phyloP scores from a whole-genome alignment of 2,888 invertebrate genomes.

The Acrocera orbiculus region DNA sequence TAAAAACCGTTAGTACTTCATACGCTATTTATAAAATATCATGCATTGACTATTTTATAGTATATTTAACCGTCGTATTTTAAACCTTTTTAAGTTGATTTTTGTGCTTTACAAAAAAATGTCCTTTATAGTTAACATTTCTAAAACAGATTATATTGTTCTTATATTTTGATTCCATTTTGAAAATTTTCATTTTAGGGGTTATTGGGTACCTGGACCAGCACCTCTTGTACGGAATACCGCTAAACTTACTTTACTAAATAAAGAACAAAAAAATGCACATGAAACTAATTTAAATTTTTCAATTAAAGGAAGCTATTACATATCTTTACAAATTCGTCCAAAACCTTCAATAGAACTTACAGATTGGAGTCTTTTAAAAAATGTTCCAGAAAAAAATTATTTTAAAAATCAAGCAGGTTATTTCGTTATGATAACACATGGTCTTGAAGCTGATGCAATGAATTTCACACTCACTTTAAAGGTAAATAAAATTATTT shows the following conservation, averaged over 20 bases:
- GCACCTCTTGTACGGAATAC: conserved; percentile 18
- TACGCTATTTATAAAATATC: too few relatives aligned
- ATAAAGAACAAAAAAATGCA: conserved; percentile 11
- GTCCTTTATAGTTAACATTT: background rate
- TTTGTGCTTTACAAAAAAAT: background rate
- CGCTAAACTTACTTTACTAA: conserved; percentile 14
- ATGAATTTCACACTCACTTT: conserved; percentile 19
- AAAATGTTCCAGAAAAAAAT: conserved; percentile 17
- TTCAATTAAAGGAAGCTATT: conserved; percentile 17
- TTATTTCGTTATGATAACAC: conserved; percentile 20
- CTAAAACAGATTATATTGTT: too few relatives aligned
- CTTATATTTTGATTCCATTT: background rate
- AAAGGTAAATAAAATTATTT: too few relatives aligned
- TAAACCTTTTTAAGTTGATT: background rate
- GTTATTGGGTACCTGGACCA: conserved; percentile 20
- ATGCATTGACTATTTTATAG: too few relatives aligned
- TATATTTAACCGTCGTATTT: background rate
- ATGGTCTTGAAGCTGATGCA: conserved; percentile 18
- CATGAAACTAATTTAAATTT: conserved; percentile 16
- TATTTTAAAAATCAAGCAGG: conserved; percentile 16
- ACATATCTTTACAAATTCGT: conserved; percentile 19
- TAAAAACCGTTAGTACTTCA: too few relatives aligned
- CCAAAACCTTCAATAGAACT: conserved; percentile 17
- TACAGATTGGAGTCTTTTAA: conserved; percentile 16
- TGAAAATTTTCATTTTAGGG: conserved; percentile 13